Evolutionary conservation across 2,797 vertebrate species (phyloP).

Genomic region (Anniella stebbinsi): DNA sequence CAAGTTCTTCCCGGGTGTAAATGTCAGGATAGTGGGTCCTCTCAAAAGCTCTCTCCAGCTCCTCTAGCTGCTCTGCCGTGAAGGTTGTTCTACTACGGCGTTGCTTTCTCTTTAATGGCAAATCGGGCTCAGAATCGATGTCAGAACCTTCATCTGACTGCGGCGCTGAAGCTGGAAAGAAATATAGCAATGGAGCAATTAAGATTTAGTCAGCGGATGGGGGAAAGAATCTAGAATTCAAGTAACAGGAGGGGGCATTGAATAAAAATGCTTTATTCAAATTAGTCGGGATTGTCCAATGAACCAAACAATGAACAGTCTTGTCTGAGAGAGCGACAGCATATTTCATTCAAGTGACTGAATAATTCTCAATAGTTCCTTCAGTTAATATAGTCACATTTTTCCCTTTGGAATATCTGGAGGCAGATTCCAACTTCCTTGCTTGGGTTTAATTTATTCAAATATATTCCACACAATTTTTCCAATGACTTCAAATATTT

Average conservation of each 20-base stretch:
- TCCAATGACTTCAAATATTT: slow-evolving; percentile 8
- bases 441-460: neutral
- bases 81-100: slow-evolving; percentile 96
- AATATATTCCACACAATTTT: slow-evolving; percentile 18
- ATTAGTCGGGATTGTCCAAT: neutral
- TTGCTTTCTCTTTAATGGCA: slow-evolving; percentile 95
- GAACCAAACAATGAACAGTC: slow-evolving; percentile 16
- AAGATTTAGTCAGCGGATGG: neutral
- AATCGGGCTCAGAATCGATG: slow-evolving; percentile 94
- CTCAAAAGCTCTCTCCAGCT: slow-evolving; percentile 95
- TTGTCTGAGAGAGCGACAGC: neutral
- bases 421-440: slow-evolving; percentile 1
- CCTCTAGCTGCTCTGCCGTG: slow-evolving; percentile 94
- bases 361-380: slow-evolving; percentile 4
- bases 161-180: slow-evolving; percentile 83
- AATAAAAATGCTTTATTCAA: slow-evolving; percentile 25
- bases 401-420: slow-evolving; percentile 8
- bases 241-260: neutral
- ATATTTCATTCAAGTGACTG: slow-evolving; percentile 35
- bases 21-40: slow-evolving; percentile 98
- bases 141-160: slow-evolving; percentile 97
- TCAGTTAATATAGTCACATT: slow-evolving; percentile 16
- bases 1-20: slow-evolving; percentile 95
- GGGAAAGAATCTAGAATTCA: slow-evolving; percentile 10
- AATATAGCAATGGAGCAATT: neutral